Evolutionary conservation across 2,113 vertebrate species (phyloP).

Genomic region (Mobula birostris): DNA sequence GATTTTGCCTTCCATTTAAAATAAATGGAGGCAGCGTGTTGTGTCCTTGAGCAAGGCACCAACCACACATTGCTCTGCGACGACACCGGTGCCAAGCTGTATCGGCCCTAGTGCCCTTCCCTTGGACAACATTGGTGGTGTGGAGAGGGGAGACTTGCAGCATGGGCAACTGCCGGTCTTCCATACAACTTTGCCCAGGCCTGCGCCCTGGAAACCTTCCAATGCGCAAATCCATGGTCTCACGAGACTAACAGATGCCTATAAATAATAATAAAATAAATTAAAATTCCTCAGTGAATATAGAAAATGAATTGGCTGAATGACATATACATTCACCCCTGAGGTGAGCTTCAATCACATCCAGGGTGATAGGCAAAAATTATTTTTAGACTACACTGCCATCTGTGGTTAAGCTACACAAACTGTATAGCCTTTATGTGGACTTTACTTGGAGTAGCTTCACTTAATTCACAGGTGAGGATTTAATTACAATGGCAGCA

Average conservation of each 20-base stretch:
- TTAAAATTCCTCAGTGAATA: neutral
- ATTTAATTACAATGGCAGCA: slow-evolving; percentile 7
- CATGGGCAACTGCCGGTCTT: no score
- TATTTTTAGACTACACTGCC: neutral
- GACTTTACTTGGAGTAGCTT: neutral
- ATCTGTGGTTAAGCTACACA: neutral
- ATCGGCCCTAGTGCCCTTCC: no score
- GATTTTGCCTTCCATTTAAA: neutral
- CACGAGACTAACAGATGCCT: no score
- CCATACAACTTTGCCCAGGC: no score
- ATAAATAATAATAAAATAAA: neutral
- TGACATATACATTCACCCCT: neutral
- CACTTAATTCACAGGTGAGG: neutral
- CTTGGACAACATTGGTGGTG: no score
- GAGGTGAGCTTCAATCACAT: neutral
- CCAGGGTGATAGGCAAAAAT: neutral
- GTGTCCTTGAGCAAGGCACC: no score
- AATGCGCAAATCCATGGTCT: no score
- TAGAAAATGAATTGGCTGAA: neutral
- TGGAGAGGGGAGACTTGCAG: no score
- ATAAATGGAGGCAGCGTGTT: neutral
- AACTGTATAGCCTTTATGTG: neutral
- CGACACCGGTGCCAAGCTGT: no score
- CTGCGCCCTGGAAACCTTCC: no score
- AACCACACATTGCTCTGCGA: no score